phyloP scores from a whole-genome alignment of 2,113 vertebrate genomes.

The Mustelus asterias region DNA sequence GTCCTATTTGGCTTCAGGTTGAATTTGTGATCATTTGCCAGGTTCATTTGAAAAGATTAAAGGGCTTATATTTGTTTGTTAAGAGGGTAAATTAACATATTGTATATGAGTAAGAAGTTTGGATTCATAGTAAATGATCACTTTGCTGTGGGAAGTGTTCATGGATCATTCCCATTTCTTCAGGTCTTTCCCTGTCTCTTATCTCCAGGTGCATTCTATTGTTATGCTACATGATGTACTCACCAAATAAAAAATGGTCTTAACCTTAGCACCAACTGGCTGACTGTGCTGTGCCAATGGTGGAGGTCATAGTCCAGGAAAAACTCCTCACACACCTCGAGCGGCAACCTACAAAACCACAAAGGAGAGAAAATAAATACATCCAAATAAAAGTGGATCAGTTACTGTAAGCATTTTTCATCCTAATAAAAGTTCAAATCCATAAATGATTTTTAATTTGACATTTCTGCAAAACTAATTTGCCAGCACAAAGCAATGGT shows the following conservation, averaged over 20 bases:
- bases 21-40: not conserved
- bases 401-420: slow-evolving; percentile 27
- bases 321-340: not conserved
- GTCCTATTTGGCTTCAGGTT: not conserved
- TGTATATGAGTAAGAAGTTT: not conserved
- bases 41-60: not conserved
- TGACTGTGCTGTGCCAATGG: not conserved
- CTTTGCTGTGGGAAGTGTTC: not conserved
- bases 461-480: slow-evolving; percentile 29
- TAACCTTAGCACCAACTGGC: not conserved
- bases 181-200: not conserved
- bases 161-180: not conserved
- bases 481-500: slow-evolving; percentile 16
- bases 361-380: slow-evolving; percentile 12
- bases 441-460: slow-evolving; percentile 32
- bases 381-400: slow-evolving; percentile 12
- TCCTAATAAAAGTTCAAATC: slow-evolving; percentile 17
- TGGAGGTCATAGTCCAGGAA: not conserved
- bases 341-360: not conserved
- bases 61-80: not conserved
- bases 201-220: not conserved
- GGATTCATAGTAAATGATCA: not conserved
- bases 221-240: not conserved
- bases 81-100: not conserved
- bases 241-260: not conserved